A percentile compares a stretch with the other conserved stretches of the same genome.
Conservation (phyloP, 2,797 vertebrate species). For the Petrocephalus sullivani region DNA sequence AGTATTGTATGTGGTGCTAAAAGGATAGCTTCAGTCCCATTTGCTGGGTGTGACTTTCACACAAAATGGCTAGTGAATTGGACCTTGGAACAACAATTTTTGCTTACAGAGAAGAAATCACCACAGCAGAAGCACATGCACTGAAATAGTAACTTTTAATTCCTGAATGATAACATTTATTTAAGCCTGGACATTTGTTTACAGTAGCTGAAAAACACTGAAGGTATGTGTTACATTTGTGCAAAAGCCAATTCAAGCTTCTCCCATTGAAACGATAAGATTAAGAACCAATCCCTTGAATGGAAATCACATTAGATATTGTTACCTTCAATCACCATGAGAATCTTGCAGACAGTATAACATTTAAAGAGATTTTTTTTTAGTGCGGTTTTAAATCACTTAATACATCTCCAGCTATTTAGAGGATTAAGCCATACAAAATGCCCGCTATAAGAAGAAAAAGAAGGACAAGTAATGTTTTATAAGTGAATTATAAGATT, state of each 20-base stretch:
- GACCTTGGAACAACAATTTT: background rate
- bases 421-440: conserved; percentile 71
- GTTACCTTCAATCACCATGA: background rate
- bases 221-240: background rate
- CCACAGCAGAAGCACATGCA: background rate
- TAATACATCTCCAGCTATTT: conserved; percentile 68
- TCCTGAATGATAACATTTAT: background rate
- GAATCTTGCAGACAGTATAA: background rate
- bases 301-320: background rate
- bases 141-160: background rate
- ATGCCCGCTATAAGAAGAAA: conserved; percentile 59
- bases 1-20: background rate
- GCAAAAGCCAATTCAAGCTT: background rate
- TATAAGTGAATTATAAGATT: conserved; percentile 79
- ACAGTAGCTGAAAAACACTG: background rate
- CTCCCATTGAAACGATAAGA: background rate
- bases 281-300: background rate
- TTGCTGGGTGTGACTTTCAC: background rate
- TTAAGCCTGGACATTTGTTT: background rate
- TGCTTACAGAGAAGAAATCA: background rate
- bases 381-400: conserved; percentile 52
- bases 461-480: conserved; percentile 61
- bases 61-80: background rate
- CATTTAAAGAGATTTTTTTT: background rate
- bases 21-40: background rate